Conservation (phyloP, 2,888 invertebrate species). For the Protophormia terraenovae region DNA sequence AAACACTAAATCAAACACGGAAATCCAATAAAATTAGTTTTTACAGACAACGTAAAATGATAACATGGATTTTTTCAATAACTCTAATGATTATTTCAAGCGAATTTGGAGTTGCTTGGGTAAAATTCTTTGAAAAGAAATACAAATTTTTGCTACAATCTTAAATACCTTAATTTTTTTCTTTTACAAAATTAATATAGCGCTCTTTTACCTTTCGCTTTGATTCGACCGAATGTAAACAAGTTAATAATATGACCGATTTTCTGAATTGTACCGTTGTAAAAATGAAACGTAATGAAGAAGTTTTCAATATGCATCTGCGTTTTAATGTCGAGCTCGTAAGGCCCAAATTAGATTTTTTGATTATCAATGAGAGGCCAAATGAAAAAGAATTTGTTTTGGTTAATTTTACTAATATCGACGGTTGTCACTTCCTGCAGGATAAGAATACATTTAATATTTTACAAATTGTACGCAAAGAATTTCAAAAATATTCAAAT, state of each 20-base stretch:
- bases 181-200: neutral
- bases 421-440: constrained; percentile 40
- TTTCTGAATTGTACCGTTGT: constrained; percentile 4
- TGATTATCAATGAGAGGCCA: neutral
- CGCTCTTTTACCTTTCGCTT: constrained; percentile 6
- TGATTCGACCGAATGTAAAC: neutral
- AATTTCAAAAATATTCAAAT: constrained; percentile 41
- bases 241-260: neutral
- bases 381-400: neutral
- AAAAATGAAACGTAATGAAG: neutral
- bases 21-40: too few relatives aligned
- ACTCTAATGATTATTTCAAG: neutral
- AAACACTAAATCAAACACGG: too few relatives aligned
- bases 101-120: neutral
- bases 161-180: too few relatives aligned
- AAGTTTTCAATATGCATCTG: constrained; percentile 5
- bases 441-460: constrained; percentile 2
- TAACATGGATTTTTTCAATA: neutral
- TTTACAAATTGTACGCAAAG: constrained; percentile 38
- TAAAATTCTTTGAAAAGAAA: neutral
- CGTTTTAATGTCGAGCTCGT: neutral
- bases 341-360: neutral
- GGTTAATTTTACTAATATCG: neutral
- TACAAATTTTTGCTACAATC: too few relatives aligned
- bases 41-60: neutral